Evolutionary conservation across 2,888 invertebrate species (phyloP).

Genomic region (Drosophila robusta): DNA sequence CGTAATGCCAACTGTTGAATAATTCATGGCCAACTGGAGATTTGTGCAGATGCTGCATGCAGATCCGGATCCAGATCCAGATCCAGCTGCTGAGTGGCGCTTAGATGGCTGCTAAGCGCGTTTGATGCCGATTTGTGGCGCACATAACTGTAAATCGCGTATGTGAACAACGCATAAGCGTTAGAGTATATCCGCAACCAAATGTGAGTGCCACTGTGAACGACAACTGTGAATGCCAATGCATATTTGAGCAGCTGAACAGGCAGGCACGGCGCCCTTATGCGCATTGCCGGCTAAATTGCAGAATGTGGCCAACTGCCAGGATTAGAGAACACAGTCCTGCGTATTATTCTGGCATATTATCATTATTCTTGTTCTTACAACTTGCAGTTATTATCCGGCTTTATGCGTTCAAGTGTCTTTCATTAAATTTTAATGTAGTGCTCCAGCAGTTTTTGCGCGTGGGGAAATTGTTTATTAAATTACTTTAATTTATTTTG

Average conservation of each 20-base stretch:
- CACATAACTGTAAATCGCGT: constrained; percentile 75
- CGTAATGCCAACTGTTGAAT: constrained; percentile 73
- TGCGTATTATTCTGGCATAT: constrained; percentile 4
- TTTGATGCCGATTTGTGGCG: constrained; percentile 76
- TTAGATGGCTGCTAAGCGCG: constrained; percentile 69
- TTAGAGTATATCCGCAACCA: constrained; percentile 14
- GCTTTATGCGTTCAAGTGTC: background rate
- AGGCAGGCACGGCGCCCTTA: no score
- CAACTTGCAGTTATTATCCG: background rate
- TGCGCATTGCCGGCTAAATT: background rate
- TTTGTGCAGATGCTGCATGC: constrained; percentile 68
- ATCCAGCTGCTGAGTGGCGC: constrained; percentile 6
- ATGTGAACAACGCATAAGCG: constrained; percentile 20
- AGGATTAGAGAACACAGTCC: background rate
- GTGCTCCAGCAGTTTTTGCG: no score
- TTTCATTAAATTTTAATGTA: no score
- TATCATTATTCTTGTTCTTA: constrained; percentile 4
- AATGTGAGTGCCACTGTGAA: constrained; percentile 24
- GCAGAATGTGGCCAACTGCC: background rate
- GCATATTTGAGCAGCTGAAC: constrained; percentile 42
- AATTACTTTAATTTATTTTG: no score
- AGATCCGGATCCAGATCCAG: constrained; percentile 36
- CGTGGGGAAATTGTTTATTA: no score
- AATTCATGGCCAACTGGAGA: constrained; percentile 79
- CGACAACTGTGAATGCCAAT: constrained; percentile 28